These are phyloP conservation scores for Archegozetes longisetosus DNA, from an alignment of 1,140 invertebrate species.

Conservation along the genomic window DNA sequence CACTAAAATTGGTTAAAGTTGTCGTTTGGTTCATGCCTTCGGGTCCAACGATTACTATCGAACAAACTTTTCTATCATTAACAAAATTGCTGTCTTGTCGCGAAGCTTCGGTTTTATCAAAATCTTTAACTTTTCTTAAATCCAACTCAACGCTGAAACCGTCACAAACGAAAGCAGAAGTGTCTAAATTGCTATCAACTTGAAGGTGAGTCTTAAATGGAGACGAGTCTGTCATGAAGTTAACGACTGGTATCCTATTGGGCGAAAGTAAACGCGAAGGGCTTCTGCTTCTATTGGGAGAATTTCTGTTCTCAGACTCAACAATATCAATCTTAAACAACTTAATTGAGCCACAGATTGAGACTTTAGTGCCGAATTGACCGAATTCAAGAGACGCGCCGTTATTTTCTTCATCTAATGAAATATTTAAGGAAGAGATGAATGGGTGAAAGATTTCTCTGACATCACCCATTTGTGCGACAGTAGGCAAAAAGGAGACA, in stretches of 20 bases:
- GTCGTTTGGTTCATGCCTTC: slow-evolving; percentile 52
- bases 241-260: neutral
- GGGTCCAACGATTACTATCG: slow-evolving; percentile 10
- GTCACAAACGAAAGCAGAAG: slow-evolving; percentile 79
- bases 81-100: too few relatives aligned
- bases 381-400: slow-evolving; percentile 29
- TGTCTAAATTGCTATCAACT: slow-evolving; percentile 38
- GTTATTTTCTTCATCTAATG: slow-evolving; percentile 25
- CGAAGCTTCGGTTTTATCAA: neutral
- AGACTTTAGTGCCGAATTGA: slow-evolving; percentile 75
- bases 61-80: neutral
- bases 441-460: slow-evolving; percentile 83
- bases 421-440: slow-evolving; percentile 62
- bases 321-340: slow-evolving; percentile 82
- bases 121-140: slow-evolving; percentile 7
- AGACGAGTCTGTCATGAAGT: neutral
- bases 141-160: slow-evolving; percentile 55
- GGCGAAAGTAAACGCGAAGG: neutral
- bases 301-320: slow-evolving; percentile 41
- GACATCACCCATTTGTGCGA: slow-evolving; percentile 63
- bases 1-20: slow-evolving; percentile 67
- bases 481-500: slow-evolving; percentile 25
- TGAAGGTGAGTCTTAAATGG: slow-evolving; percentile 6
- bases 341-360: slow-evolving; percentile 67
- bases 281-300: slow-evolving; percentile 1